Percentiles rank a stretch among this genome's conserved stretches.
Conservation (phyloP, 2,113 vertebrate species). For the Illadopsis cleaveri region DNA sequence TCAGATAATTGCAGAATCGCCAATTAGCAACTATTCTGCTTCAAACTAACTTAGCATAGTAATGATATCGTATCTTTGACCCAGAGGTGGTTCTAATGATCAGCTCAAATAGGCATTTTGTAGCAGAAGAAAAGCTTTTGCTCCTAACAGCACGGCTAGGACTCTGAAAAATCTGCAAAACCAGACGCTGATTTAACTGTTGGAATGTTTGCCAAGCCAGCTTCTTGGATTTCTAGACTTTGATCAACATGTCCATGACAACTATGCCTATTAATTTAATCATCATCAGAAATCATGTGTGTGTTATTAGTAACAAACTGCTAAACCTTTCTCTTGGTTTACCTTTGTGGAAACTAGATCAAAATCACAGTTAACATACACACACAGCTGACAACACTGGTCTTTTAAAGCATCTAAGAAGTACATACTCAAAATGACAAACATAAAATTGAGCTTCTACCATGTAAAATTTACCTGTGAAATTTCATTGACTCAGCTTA, state of each 20-base stretch:
- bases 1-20: neutral
- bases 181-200: neutral
- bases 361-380: neutral
- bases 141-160: neutral
- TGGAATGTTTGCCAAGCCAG: neutral
- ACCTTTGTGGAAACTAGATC: neutral
- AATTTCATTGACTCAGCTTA: neutral
- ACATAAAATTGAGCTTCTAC: neutral
- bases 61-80: neutral
- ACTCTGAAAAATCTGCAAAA: neutral
- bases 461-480: neutral
- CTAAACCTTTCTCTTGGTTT: neutral
- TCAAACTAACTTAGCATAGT: neutral
- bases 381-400: neutral
- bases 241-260: neutral
- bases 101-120: neutral
- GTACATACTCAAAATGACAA: neutral
- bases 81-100: neutral
- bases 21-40: neutral
- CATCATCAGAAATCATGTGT: neutral
- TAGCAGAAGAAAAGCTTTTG: neutral
- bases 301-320: neutral
- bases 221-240: constrained; percentile 17
- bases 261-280: constrained; percentile 12
- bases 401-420: neutral